Evolutionary conservation across 2,113 vertebrate species (phyloP), one percentile per base, ranked within the genome.

Genomic region (Phrynocephalus versicolor): DNA sequence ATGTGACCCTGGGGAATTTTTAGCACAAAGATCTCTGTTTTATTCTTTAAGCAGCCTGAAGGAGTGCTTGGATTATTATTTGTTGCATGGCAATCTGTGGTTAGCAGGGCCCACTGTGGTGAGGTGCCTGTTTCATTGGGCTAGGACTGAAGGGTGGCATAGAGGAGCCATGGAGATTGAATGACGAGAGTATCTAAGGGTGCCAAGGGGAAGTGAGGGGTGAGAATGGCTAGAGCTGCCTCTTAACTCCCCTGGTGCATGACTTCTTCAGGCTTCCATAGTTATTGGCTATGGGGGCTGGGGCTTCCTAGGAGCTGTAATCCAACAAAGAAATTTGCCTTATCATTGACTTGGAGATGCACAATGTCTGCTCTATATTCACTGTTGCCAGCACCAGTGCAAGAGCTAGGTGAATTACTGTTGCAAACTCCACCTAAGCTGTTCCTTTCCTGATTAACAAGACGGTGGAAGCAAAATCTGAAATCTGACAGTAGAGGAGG

Each of bases 1-100:
- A 81, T 33, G 18, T 58, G 18, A 6, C 57, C 71, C 72, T 85
- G 89, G 88, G 71, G 78, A 70, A 8, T 90, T 72, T 33, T 27
- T 21, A 92, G 39, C 83, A 77, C 30, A 19, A 0, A 0, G 33
- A 35, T 57, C 7, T 89, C 74, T 37, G 76, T 55, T 82, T 89
- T 75, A 57, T 67, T 86, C 21, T 35, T 7, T 39, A 19, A 1
- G 0, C 35, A 12, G 74, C 58, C n/a, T 67, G 41, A 12, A 35
- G 64, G 80, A 89, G 75, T 0, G 0, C 45, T 79, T 64, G 65
- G 18, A 86, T 90, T 88, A 33, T 27, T 37, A 1, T 0, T 39
- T 79, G 80, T 89, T 51, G 45, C 10, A 51, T 51, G 18, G 60
- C 81, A 75, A 41, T 39, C 23, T 58, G 41, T 39, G 60, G 21